Base-by-base conservation (phyloP, 2,797 vertebrate genomes). In the Tragopan temminckii region DNA sequence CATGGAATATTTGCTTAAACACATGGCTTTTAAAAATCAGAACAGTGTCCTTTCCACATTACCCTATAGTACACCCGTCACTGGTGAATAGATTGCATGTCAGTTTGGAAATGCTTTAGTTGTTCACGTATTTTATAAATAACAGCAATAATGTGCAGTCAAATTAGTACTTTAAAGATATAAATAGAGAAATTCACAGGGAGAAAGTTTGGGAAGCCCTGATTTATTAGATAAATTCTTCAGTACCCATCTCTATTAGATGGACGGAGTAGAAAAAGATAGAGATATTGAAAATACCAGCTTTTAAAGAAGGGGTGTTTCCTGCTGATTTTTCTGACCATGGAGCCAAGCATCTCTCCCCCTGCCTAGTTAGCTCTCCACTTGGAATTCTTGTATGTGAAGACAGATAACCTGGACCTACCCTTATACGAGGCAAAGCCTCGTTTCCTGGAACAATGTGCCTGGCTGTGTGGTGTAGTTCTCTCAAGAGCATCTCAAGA, bases 81-180 rank as follows among this genome's bases (percentile, higher is more conserved):
- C 36, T 45, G 66, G 36, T 53, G 72, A 96, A 95, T 85, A 95
- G 85, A 92, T 88, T 96, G 94, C 48, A 75, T 40, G 53, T 42
- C 89, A 84, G 69, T 95, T 92, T 95, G 83, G 79, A 95, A 96
- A 89, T 1, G 5, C 33, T 85, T 89, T 90, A 88, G 75, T 42
- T 89, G 43, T 93, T 95, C 69, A 57, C 42, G 77, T 87, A 21
- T 84, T 94, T 94, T 91, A 82, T 92, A 96, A 95, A 95, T 91
- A 38, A 72, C 71, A 93, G 63, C 45, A 93, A 80, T 91, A 85
- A 88, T 85, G 55, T 88, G 57, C 79, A 95, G 62, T 36, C 84
- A 87, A 81, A 57, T n/a, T 55, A 77, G 31, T 59, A 88, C 89
- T 89, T 92, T 74, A 94, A 95, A 94, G 40, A 36, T 88, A 71